A percentile compares a stretch with the other conserved stretches of the same genome.
Evolutionary conservation across 1,140 invertebrate species (phyloP).

Genomic region (Bombus waltoni): DNA sequence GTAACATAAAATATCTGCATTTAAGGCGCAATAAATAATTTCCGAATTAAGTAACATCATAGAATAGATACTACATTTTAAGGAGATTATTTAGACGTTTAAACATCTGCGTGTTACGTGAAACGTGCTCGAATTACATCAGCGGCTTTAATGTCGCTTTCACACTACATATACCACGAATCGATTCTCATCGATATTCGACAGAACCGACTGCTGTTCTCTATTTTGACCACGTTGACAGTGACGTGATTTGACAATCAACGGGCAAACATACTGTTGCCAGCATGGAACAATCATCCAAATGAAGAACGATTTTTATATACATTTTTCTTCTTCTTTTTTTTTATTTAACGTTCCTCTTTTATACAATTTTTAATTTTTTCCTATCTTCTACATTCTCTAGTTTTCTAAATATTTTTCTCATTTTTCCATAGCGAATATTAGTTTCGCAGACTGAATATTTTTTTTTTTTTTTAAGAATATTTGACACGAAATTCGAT

Average conservation of each 20-base stretch:
- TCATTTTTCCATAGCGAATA: background rate
- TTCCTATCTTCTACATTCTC: background rate
- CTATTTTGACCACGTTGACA: conserved; percentile 1
- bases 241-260: conserved; percentile 22
- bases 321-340: background rate
- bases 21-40: background rate
- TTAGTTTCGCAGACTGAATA: background rate
- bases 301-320: background rate
- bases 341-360: background rate
- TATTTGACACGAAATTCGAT: background rate
- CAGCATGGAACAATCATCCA: background rate
- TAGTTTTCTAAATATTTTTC: background rate
- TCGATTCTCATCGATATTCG: conserved; percentile 13
- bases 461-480: background rate
- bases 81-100: background rate
- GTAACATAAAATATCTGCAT: no score
- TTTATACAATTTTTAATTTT: background rate
- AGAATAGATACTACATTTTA: background rate
- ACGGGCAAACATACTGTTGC: conserved; percentile 1
- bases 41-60: background rate
- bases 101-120: background rate
- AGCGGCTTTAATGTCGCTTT: background rate
- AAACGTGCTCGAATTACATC: background rate
- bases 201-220: background rate
- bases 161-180: background rate